These are phyloP conservation scores for Diaprepes abbreviatus DNA, from an alignment of 2,888 invertebrate genomes.

Conservation along the genomic window DNA sequence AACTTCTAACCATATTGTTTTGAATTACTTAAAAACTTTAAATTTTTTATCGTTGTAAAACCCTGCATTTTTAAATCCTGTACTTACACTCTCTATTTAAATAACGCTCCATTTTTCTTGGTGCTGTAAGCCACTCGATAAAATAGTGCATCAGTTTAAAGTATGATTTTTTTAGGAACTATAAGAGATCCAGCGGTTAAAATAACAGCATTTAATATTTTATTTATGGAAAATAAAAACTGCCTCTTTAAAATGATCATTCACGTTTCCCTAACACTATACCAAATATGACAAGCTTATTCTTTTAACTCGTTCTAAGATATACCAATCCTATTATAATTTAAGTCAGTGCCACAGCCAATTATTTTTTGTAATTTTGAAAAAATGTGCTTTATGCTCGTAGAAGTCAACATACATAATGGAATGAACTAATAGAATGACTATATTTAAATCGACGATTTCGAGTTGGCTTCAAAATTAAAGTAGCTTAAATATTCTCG, in stretches of 20 bases:
- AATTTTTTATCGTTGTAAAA: slow-evolving; percentile 13
- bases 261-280: neutral
- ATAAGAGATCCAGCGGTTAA: neutral
- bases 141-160: slow-evolving; percentile 1
- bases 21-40: slow-evolving; percentile 11
- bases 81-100: slow-evolving; percentile 7
- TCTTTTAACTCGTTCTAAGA: neutral
- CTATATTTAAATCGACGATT: too few relatives aligned
- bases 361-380: too few relatives aligned
- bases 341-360: too few relatives aligned
- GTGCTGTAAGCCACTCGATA: neutral
- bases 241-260: neutral
- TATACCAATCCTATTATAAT: too few relatives aligned
- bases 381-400: too few relatives aligned
- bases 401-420: too few relatives aligned
- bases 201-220: neutral
- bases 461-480: too few relatives aligned
- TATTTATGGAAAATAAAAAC: too few relatives aligned
- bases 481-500: too few relatives aligned
- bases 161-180: slow-evolving; percentile 1
- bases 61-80: slow-evolving; percentile 20
- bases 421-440: too few relatives aligned
- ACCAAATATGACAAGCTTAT: neutral
- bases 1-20: neutral
- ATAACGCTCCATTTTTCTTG: neutral